Conservation (phyloP, 1,140 invertebrate species). For the Sycobia sp. region DNA sequence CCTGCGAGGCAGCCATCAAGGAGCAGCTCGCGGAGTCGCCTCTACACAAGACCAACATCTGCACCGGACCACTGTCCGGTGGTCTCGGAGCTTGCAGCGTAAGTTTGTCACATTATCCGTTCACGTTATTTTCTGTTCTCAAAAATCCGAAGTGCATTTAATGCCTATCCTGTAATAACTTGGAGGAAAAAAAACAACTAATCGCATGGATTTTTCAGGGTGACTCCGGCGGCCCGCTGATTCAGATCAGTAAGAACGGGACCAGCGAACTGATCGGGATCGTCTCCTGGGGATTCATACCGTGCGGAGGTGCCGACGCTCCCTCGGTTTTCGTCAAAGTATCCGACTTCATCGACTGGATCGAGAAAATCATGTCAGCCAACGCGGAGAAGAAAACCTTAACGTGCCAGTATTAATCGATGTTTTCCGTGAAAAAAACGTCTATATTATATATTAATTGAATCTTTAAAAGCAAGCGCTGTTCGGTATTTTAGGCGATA, state of each 20-base stretch:
- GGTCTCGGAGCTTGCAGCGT: constrained; percentile 66
- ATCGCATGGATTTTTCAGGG: constrained; percentile 59
- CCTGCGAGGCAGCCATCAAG: constrained; percentile 44
- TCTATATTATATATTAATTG: too few species aligned
- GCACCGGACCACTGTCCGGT: constrained; percentile 66
- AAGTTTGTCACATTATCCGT: constrained; percentile 30
- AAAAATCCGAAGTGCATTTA: too few species aligned
- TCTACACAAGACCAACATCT: constrained; percentile 62
- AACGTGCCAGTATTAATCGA: too few species aligned
- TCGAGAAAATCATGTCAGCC: background rate
- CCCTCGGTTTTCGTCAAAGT: constrained; percentile 66
- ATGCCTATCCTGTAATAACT: too few species aligned
- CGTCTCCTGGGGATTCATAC: constrained; percentile 74
- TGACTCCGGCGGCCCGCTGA: constrained; percentile 71
- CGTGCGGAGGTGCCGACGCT: constrained; percentile 66
- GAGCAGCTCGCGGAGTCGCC: constrained; percentile 41
- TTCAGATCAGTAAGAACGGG: constrained; percentile 43
- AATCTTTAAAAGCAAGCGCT: too few species aligned
- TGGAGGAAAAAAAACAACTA: too few species aligned
- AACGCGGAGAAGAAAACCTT: too few species aligned
- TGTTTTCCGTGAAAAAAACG: too few species aligned
- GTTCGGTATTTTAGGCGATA: too few species aligned
- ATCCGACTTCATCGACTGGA: constrained; percentile 62
- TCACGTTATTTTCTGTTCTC: too few species aligned
- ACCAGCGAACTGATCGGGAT: constrained; percentile 62